Conservation (phyloP, 2,888 invertebrate species). For the Pelosia muscerda region DNA sequence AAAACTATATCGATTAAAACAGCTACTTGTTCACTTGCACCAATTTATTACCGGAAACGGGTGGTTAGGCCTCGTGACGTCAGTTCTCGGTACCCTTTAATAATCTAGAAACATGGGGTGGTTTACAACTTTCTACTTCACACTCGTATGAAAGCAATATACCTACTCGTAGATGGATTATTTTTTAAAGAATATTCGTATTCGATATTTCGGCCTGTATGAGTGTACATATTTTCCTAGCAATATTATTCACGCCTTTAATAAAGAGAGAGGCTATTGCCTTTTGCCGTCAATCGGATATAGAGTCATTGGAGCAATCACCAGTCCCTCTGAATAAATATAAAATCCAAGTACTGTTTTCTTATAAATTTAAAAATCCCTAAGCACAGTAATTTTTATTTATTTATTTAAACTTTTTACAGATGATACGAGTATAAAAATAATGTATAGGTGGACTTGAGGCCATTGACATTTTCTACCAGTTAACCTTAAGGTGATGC, state of each 20-base stretch:
- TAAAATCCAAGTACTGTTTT: background rate
- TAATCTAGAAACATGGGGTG: background rate
- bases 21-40: slow-evolving; percentile 10
- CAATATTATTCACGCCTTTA: background rate
- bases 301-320: background rate
- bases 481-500: too few relatives aligned
- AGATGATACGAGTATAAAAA: too few relatives aligned
- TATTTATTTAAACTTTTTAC: too few relatives aligned
- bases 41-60: slow-evolving; percentile 52
- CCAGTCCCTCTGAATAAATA: too few relatives aligned
- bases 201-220: background rate
- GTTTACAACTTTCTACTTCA: too few relatives aligned
- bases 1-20: background rate
- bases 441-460: too few relatives aligned
- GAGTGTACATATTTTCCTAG: background rate
- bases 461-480: too few relatives aligned
- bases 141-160: too few relatives aligned
- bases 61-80: slow-evolving; percentile 49
- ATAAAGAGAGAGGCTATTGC: too few relatives aligned
- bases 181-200: too few relatives aligned
- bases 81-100: slow-evolving; percentile 26
- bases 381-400: too few relatives aligned
- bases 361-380: background rate
- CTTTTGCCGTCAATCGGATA: background rate
- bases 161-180: too few relatives aligned